Conservation (phyloP, 2,113 vertebrate genomes). For the Ptyas mucosa region DNA sequence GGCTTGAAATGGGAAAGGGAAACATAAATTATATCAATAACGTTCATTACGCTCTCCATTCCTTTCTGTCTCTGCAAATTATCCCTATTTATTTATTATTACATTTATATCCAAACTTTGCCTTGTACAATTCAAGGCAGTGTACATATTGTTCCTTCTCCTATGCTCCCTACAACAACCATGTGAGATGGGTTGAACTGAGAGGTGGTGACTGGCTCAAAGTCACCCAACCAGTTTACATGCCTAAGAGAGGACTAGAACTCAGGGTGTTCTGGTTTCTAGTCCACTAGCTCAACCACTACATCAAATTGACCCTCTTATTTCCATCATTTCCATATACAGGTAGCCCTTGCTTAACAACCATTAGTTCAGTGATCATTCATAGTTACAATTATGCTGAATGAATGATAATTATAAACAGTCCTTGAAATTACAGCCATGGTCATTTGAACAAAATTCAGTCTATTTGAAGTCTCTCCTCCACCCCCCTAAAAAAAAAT, state of each 20-base stretch:
- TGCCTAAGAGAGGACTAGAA: neutral
- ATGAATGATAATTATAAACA: neutral
- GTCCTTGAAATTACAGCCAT: neutral
- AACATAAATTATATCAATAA: neutral
- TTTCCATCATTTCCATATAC: neutral
- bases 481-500: no score
- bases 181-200: neutral
- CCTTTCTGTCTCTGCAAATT: neutral
- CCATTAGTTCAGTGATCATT: neutral
- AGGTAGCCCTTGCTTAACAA: neutral
- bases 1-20: neutral
- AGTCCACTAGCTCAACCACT: neutral
- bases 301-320: neutral
- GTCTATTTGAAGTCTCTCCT: no score
- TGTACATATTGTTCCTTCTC: neutral
- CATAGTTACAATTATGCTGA: neutral
- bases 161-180: neutral
- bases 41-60: no score
- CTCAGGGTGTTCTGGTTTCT: neutral
- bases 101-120: neutral
- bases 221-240: neutral
- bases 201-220: neutral
- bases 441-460: neutral
- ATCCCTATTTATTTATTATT: neutral
- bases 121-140: neutral